Conservation (phyloP, 1,140 invertebrate species). For the Patella vulgata region DNA sequence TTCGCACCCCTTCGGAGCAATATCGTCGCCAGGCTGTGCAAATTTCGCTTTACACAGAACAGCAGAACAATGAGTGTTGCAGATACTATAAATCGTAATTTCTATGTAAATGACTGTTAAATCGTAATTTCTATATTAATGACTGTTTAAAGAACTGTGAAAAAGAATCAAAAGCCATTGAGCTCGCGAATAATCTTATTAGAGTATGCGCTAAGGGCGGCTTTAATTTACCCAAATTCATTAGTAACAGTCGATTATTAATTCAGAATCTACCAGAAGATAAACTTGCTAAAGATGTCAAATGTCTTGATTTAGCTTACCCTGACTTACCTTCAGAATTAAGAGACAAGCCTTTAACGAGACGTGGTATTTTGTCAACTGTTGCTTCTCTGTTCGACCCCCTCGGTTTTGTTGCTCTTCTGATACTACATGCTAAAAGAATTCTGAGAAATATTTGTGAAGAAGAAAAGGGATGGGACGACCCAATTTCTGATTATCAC, state of each 20-base stretch:
- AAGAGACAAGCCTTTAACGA: constrained; percentile 13
- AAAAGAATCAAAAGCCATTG: constrained; percentile 5
- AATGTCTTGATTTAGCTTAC: neutral
- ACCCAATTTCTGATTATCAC: constrained; percentile 10
- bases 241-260: constrained; percentile 4
- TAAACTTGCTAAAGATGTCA: neutral
- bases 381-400: constrained; percentile 32
- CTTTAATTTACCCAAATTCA: constrained; percentile 16
- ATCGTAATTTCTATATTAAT: no score
- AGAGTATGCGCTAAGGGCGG: constrained; percentile 1
- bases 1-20: constrained; percentile 27
- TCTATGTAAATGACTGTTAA: no score
- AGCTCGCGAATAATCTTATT: constrained; percentile 24
- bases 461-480: constrained; percentile 22
- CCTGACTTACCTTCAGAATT: constrained; percentile 1
- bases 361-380: constrained; percentile 27
- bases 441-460: constrained; percentile 27
- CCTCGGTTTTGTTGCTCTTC: constrained; percentile 25
- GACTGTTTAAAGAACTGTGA: constrained; percentile 26
- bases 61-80: constrained; percentile 34
- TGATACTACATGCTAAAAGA: constrained; percentile 23
- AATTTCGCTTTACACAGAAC: constrained; percentile 19
- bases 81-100: constrained; percentile 7
- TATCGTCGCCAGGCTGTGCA: constrained; percentile 26
- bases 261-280: constrained; percentile 2